Conservation (phyloP, 2,888 invertebrate genomes). For the Salpingus planirostris region DNA sequence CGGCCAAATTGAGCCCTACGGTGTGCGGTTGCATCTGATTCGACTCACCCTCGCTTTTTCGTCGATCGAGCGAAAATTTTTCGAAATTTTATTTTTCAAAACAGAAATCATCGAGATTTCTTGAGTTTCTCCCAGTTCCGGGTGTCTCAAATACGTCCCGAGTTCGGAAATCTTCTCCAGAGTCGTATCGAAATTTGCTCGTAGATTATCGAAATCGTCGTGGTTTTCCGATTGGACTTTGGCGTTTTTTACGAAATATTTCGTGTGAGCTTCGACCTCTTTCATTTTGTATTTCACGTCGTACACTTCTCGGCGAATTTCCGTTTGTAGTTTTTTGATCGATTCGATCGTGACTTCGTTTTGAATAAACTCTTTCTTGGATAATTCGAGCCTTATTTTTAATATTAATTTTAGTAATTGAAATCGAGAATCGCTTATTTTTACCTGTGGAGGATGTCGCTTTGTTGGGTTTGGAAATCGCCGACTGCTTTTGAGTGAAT, state of each 20-base stretch:
- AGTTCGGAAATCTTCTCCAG: constrained; percentile 8
- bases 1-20: constrained; percentile 37
- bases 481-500: background rate
- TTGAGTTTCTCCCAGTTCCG: background rate
- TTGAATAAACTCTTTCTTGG: constrained; percentile 18
- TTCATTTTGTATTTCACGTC: constrained; percentile 15
- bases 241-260: constrained; percentile 7
- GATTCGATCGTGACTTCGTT: constrained; percentile 18
- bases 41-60: too few species aligned
- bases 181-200: too few species aligned
- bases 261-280: constrained; percentile 5
- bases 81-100: background rate
- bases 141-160: constrained; percentile 6
- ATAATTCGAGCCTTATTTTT: constrained; percentile 11
- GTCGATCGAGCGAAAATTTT: too few species aligned
- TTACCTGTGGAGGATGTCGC: too few species aligned
- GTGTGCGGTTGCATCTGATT: constrained; percentile 29
- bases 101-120: background rate
- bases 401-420: constrained; percentile 2
- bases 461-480: background rate
- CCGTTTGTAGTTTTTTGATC: constrained; percentile 17
- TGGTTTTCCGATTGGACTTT: constrained; percentile 15
- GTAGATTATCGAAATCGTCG: constrained; percentile 19
- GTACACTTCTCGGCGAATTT: constrained; percentile 18
- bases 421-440: too few species aligned